These are phyloP conservation scores for Creontiades dilutus DNA, from an alignment of 2,888 invertebrate species.

Conservation along the genomic window DNA sequence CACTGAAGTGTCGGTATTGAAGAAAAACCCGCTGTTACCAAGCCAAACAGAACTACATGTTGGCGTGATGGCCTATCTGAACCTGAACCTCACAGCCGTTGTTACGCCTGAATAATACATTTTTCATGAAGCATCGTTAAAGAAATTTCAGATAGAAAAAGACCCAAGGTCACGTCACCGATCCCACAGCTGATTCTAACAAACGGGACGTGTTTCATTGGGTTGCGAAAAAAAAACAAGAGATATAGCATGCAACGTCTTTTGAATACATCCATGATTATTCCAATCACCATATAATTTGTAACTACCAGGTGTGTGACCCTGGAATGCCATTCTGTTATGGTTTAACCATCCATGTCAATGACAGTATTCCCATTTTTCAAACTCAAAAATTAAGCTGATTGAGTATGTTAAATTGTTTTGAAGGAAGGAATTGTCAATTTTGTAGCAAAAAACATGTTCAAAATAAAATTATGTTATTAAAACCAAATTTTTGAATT, in stretches of 20 bases:
- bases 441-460: too few relatives aligned
- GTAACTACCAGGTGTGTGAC: too few relatives aligned
- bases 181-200: background rate
- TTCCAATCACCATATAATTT: too few relatives aligned
- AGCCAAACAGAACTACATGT: background rate
- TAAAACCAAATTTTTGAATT: too few relatives aligned
- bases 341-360: too few relatives aligned
- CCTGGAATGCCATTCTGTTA: too few relatives aligned
- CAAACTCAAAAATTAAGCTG: too few relatives aligned
- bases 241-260: background rate
- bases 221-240: background rate
- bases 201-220: background rate
- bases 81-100: background rate
- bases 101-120: background rate
- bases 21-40: too few relatives aligned
- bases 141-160: background rate
- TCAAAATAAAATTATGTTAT: too few relatives aligned
- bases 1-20: background rate
- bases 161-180: background rate
- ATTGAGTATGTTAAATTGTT: too few relatives aligned
- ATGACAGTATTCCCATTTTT: too few relatives aligned
- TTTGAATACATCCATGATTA: background rate
- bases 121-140: background rate
- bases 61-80: background rate
- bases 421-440: too few relatives aligned